Evolutionary conservation across 1,140 invertebrate genomes (phyloP), one percentile per base, ranked within the genome.

Genomic region (Tetramorium alpestre): DNA sequence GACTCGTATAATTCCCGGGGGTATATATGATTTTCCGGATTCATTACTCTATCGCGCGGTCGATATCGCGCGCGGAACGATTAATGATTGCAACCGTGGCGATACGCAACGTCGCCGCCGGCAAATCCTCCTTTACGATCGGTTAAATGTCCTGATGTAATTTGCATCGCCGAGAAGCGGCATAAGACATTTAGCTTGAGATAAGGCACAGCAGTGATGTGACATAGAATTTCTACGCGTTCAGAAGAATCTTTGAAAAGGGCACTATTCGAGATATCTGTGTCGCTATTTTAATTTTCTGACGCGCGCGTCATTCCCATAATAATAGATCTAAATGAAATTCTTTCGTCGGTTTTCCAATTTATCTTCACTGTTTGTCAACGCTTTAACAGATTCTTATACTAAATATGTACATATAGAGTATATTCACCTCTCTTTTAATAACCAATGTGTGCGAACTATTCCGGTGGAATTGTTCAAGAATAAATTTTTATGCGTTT

Each of bases 81-180:
- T 84, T 73, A 75, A 75, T 75, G n/a, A 49, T 44, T 47, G 54
- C 69, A 51, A 22, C 28, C 22, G n/a, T 11, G 13, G 38, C 8
- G 33, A 3, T 41, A 3, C 44, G 44, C 25, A 64, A 47, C 38
- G 67, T 18, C 16, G 64, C 47, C 65, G 64, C 47, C 22, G 77
- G 64, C 69, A 47, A 49, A 84, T 84, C 54, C 56, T 73, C n/a
- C 54, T 84, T 84, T 84, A 84, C 54, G 80, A 84, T 84, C 69
- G 69, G 41, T 60, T 73, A 60, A 84, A 73, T 44, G 18, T 60
- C 18, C 54, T 41, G 80, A 38, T 62, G 69, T 13, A 84, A 84
- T 84, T 60, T 84, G 54, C 69, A 38, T 60, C 41, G 69, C 41
- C 56, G 44, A 73, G 22, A 33, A 22, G 6, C 54, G 49, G 51